phyloP scores from a whole-genome alignment of 35 echinoderm and acorn worm genomes.

The Stichopus chloronotus region DNA sequence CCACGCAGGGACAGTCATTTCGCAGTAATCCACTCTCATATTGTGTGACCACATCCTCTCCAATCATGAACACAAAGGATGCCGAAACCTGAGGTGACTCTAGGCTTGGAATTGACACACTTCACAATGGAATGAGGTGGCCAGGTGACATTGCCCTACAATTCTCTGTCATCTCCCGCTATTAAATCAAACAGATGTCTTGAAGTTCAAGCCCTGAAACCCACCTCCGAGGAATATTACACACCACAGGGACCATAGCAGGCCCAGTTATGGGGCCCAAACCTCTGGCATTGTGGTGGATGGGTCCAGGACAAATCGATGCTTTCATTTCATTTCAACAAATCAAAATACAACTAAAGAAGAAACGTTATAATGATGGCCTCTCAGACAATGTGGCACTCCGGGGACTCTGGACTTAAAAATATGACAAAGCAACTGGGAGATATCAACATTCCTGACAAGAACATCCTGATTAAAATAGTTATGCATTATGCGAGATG shows the following conservation, averaged over 20 bases:
- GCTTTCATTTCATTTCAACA: too few relatives aligned
- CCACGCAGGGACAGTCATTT: background rate
- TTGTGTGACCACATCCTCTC: background rate
- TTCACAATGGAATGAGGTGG: background rate
- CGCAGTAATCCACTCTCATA: background rate
- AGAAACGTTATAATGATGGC: too few relatives aligned
- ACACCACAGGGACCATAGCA: background rate
- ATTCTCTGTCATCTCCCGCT: background rate
- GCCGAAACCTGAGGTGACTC: background rate
- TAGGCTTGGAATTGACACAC: background rate
- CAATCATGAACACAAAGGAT: background rate
- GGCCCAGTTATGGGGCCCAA: too few relatives aligned
- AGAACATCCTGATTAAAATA: too few relatives aligned
- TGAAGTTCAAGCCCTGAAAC: background rate
- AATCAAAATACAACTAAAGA: too few relatives aligned
- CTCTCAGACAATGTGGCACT: too few relatives aligned
- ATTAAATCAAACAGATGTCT: background rate
- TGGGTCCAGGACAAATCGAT: too few relatives aligned
- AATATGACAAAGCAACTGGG: too few relatives aligned
- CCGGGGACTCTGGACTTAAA: too few relatives aligned
- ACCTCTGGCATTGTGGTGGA: too few relatives aligned
- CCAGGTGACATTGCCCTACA: background rate
- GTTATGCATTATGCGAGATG: too few relatives aligned
- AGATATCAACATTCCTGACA: too few relatives aligned
- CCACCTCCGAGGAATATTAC: background rate